These are phyloP conservation scores for Noctua fimbriata DNA, from an alignment of 2,888 invertebrate genomes.

Conservation along the genomic window DNA sequence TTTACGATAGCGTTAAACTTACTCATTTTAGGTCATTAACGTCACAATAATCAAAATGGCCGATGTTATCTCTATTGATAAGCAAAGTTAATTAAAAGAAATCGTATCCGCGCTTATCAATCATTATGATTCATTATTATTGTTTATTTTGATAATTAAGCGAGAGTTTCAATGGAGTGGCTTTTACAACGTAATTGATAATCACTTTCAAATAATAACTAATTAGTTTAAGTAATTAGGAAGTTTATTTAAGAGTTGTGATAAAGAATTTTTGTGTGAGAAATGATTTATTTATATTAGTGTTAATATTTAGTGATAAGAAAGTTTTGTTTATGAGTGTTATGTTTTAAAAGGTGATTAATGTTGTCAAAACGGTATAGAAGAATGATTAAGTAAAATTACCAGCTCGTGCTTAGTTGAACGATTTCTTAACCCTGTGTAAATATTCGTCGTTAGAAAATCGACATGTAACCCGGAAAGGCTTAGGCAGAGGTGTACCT, in stretches of 20 bases:
- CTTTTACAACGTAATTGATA: constrained; percentile 51
- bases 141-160: constrained; percentile 56
- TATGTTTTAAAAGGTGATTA: not conserved
- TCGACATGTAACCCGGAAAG: rapidly evolving
- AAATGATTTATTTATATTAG: constrained; percentile 30
- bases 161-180: constrained; percentile 30
- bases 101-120: constrained; percentile 50
- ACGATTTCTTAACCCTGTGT: not conserved
- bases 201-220: constrained; percentile 53
- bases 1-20: not conserved
- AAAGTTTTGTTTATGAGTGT: not conserved
- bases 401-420: not conserved
- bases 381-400: constrained; percentile 2
- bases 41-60: constrained; percentile 33
- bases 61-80: constrained; percentile 40
- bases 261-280: constrained; percentile 38
- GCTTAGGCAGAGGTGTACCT: not conserved
- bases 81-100: constrained; percentile 39
- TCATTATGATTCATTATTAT: constrained; percentile 58
- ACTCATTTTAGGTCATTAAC: constrained; percentile 1
- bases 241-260: constrained; percentile 33
- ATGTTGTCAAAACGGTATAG: not conserved
- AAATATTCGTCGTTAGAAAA: not conserved
- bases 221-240: constrained; percentile 45
- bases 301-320: constrained; percentile 4